Evolutionary conservation across 2,113 vertebrate species (phyloP).

Genomic region (Noturus placidus): DNA sequence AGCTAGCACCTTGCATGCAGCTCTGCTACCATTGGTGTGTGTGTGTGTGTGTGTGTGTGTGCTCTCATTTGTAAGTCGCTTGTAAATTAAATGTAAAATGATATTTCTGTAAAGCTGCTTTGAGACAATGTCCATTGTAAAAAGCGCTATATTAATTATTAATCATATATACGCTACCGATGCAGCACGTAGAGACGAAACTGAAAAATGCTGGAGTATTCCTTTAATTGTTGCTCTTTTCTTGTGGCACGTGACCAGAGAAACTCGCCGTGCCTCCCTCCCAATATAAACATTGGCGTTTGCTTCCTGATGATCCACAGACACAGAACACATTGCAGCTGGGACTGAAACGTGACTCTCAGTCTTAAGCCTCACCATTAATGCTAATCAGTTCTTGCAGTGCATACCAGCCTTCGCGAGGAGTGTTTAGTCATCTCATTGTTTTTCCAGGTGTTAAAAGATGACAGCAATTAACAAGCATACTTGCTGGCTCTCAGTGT

Average conservation of each 20-base stretch:
- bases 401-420: neutral
- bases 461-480: conserved; percentile 35
- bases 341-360: conserved; percentile 35
- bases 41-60: no score
- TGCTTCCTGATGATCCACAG: conserved; percentile 27
- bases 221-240: neutral
- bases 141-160: no score
- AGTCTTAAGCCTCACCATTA: conserved; percentile 27
- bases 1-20: no score
- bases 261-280: neutral
- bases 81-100: no score
- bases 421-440: conserved; percentile 29
- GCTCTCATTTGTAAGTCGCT: no score
- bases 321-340: neutral
- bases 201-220: neutral
- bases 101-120: no score
- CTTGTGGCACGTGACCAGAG: neutral
- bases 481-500: neutral
- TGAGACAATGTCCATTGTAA: no score
- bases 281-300: conserved; percentile 25
- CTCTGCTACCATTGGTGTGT: no score
- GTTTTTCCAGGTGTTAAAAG: conserved; percentile 42
- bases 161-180: neutral
- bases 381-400: conserved; percentile 30
- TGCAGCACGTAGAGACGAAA: neutral